Conservation (phyloP, 92 coral and sea anemone genomes). For the Bergia puertoricense region DNA sequence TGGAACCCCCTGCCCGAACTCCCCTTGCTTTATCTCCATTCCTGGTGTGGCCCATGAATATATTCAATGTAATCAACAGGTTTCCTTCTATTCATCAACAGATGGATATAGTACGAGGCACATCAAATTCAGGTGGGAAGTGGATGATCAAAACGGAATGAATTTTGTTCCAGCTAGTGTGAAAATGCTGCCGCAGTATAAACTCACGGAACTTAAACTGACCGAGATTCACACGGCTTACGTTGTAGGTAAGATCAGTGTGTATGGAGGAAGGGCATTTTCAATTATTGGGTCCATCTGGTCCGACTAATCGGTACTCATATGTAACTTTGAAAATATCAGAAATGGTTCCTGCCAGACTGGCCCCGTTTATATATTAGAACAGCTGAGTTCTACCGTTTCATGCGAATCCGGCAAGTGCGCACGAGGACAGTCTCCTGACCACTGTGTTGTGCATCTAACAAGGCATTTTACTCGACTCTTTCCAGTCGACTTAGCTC, state of each 20-base stretch:
- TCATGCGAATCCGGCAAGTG: no score
- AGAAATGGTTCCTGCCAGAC: no score
- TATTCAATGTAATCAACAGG: neutral
- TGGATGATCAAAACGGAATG: conserved; percentile 73
- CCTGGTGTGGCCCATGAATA: neutral
- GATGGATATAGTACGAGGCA: conserved; percentile 93
- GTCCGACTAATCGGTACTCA: neutral
- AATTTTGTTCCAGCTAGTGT: conserved; percentile 68
- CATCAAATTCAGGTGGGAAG: conserved; percentile 83
- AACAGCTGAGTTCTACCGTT: no score
- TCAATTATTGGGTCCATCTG: neutral
- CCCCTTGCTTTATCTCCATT: neutral
- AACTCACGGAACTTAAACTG: conserved; percentile 57
- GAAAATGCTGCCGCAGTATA: conserved; percentile 92
- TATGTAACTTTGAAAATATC: no score
- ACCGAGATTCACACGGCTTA: conserved; percentile 63
- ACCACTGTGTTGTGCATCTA: no score
- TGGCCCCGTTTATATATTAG: neutral
- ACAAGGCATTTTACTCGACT: no score
- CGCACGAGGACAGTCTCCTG: no score
- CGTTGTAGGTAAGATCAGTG: conserved; percentile 75
- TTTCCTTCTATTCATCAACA: neutral
- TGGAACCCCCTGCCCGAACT: neutral
- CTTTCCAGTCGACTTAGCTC: no score
- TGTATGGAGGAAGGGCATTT: neutral